Conservation (phyloP, 2,113 vertebrate species). For the Gadus chalcogrammus region DNA sequence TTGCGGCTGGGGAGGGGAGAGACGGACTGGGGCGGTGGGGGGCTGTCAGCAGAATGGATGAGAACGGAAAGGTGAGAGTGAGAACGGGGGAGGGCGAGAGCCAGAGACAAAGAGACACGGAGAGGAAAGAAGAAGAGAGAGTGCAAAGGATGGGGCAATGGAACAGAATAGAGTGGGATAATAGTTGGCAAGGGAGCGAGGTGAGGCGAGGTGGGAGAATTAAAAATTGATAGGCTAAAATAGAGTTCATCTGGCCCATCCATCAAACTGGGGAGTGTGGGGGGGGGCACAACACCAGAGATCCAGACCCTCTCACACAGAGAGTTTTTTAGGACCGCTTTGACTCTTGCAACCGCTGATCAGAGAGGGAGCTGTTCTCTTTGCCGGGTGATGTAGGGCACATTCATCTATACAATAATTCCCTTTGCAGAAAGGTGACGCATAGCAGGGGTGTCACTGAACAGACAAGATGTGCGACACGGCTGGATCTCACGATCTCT, state of each 20-base stretch:
- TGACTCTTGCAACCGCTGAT: too few relatives aligned
- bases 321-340: too few relatives aligned
- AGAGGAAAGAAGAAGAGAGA: conserved; percentile 30
- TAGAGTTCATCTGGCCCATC: conserved; percentile 57
- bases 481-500: too few relatives aligned
- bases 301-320: too few relatives aligned
- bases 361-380: too few relatives aligned
- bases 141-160: conserved; percentile 5
- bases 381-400: too few relatives aligned
- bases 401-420: too few relatives aligned
- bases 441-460: too few relatives aligned
- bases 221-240: conserved; percentile 63
- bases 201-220: conserved; percentile 25
- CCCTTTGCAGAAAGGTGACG: too few relatives aligned
- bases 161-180: conserved; percentile 56
- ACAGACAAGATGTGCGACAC: too few relatives aligned
- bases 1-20: background rate
- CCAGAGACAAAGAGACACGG: conserved; percentile 20
- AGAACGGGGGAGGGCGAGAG: conserved; percentile 9
- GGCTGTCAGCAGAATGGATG: too few relatives aligned
- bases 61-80: background rate
- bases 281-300: too few relatives aligned
- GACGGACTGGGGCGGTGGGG: background rate
- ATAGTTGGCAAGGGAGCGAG: conserved; percentile 52
- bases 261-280: conserved; percentile 22